These are phyloP conservation scores for Gambusia holbrooki DNA, from an alignment of 2,113 vertebrate genomes.

Conservation along the genomic window DNA sequence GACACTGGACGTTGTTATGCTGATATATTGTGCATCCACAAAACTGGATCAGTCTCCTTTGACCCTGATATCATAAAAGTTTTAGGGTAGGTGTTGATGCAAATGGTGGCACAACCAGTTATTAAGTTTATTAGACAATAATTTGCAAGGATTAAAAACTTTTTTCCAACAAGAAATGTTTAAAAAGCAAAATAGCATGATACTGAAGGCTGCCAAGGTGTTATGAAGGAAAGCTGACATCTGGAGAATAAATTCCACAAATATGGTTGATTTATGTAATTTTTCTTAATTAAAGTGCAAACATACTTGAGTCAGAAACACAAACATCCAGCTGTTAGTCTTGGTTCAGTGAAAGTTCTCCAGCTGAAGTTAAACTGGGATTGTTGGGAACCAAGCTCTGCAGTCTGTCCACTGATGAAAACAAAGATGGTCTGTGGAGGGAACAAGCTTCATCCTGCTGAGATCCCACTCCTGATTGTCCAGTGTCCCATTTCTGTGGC, in stretches of 20 bases:
- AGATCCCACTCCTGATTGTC: no score
- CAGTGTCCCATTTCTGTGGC: not conserved
- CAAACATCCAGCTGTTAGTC: not conserved
- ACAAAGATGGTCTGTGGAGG: not conserved
- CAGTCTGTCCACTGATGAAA: not conserved
- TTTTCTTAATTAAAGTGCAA: not conserved
- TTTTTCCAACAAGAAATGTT: no score
- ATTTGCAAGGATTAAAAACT: no score
- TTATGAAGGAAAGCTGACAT: not conserved
- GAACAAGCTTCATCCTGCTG: not conserved
- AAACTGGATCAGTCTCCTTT: no score
- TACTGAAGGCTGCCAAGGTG: no score
- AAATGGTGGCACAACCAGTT: no score
- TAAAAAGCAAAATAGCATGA: no score
- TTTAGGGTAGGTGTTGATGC: no score
- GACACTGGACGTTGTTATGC: no score
- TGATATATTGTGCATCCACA: no score
- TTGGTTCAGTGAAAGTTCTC: not conserved
- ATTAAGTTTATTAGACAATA: no score
- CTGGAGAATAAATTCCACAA: not conserved
- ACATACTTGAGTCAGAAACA: not conserved
- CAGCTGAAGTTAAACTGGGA: not conserved
- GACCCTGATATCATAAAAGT: no score
- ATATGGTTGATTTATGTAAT: not conserved
- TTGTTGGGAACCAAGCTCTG: not conserved